Evolutionary conservation across 2,113 vertebrate species (phyloP).

Genomic region (Herpailurus yagouaroundi): DNA sequence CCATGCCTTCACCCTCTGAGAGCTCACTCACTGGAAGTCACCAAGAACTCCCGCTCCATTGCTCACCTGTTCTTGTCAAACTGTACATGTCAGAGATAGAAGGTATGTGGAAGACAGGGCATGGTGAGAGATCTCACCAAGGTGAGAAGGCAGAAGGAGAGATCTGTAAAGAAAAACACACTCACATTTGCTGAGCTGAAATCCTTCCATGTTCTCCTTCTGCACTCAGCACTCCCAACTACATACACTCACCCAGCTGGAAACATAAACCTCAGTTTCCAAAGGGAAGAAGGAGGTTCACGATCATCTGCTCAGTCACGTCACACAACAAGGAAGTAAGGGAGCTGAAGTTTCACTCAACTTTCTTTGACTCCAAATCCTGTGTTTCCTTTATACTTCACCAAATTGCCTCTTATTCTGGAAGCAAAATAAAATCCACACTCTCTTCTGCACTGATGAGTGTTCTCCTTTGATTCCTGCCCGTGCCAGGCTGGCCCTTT

Average conservation of each 20-base stretch:
- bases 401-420: not conserved
- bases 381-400: not conserved
- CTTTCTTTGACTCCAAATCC: not conserved
- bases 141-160: not conserved
- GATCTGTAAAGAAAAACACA: not conserved
- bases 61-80: not conserved
- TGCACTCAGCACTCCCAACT: not conserved
- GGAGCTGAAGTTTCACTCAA: not conserved
- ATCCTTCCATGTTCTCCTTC: not conserved
- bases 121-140: not conserved
- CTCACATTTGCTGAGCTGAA: not conserved
- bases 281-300: not conserved
- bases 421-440: not conserved
- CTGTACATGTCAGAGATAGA: not conserved
- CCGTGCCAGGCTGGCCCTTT: slow-evolving; percentile 36
- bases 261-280: not conserved
- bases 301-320: not conserved
- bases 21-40: not conserved
- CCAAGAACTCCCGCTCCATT: not conserved
- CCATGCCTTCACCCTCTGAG: not conserved
- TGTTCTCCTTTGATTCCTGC: not conserved
- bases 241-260: no score
- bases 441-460: not conserved
- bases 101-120: not conserved
- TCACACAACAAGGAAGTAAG: not conserved